Evolutionary conservation across 2,888 invertebrate species (phyloP), one percentile per base, ranked within the genome.

Genomic region (Cataglyphis livida): DNA sequence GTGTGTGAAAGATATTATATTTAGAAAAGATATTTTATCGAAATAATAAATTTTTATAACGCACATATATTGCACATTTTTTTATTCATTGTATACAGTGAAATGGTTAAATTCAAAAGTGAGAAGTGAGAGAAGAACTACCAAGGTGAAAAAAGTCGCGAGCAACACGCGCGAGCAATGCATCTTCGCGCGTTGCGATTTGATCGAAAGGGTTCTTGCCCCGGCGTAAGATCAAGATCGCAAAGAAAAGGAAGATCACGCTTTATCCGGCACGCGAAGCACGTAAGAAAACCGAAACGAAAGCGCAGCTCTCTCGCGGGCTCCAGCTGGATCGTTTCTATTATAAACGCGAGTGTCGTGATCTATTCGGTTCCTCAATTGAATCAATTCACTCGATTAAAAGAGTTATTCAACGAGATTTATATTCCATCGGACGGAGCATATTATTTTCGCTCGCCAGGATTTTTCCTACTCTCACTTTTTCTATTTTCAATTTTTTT

Each of bases 191-290:
- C 66, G 35, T 75, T 28, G 66, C 65, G 65, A 65, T 66, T 76
- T 76, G 68, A 76, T 76, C 68, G 75, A 76, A 76, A 51, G 68
- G 38, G 51, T 76, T 76, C 68, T 76, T 76, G 75, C 66, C 51
- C 66, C n/a, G 51, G 68, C 48, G 75, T 51, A 25, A 76, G 51
- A 76, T 76, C 75, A 66, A 76, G 75, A 76, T 76, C 38, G 51
- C 68, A 15, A 38, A 66, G 51, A 66, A 76, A 76, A 76, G 25
- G 35, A 76, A 54, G 38, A 54, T 66, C 51, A 44, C 38, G 68
- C 32, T 35, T 66, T 10, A 54, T 38, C 51, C 66, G 68, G 25
- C 68, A 76, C 35, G 51, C 66, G 66, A 15, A 75, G 66, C 66
- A 65, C 51, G 51, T 76, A 66, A 66, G 75, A 66, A 76, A 51